Percentiles rank a stretch among this genome's conserved stretches.
Evolutionary conservation across 2,113 vertebrate genomes (phyloP).

Genomic region (Pygoscelis antarcticus): DNA sequence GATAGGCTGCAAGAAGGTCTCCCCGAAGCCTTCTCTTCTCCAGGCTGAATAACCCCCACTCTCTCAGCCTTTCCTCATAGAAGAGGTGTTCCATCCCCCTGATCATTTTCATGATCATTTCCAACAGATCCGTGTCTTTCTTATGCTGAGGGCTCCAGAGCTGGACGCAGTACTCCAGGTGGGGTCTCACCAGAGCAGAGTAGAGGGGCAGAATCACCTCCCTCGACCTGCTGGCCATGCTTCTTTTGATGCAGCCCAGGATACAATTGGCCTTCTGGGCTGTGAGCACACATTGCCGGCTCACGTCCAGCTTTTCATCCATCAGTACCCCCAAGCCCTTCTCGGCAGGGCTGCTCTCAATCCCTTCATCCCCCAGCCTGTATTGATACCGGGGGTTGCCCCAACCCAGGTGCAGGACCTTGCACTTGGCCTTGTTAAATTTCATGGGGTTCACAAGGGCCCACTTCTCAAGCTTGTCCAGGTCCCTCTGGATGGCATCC

Average conservation of each 20-base stretch:
- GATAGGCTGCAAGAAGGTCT: neutral
- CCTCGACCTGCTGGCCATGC: rapidly evolving
- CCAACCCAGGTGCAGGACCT: too few species aligned
- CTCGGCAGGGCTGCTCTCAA: neutral
- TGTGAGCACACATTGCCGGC: neutral
- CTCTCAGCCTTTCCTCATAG: neutral
- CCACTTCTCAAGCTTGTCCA: neutral
- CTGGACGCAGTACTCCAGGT: neutral
- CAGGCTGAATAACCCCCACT: neutral
- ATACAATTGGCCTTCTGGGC: neutral
- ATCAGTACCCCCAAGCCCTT: neutral
- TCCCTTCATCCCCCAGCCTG: neutral
- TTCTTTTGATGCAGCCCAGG: neutral
- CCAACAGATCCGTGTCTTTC: neutral
- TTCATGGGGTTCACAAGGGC: neutral
- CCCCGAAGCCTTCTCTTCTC: neutral
- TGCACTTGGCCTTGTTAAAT: neutral
- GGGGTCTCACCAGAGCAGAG: neutral
- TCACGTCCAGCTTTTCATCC: neutral
- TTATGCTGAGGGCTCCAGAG: neutral
- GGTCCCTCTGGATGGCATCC: neutral
- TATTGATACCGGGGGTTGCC: neutral
- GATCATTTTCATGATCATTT: neutral
- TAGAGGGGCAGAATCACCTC: neutral
- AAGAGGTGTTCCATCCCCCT: neutral